A percentile compares a stretch with the other conserved stretches of the same genome.
phyloP scores from a whole-genome alignment of 2,113 vertebrate genomes.

The Brienomyrus brachyistius region DNA sequence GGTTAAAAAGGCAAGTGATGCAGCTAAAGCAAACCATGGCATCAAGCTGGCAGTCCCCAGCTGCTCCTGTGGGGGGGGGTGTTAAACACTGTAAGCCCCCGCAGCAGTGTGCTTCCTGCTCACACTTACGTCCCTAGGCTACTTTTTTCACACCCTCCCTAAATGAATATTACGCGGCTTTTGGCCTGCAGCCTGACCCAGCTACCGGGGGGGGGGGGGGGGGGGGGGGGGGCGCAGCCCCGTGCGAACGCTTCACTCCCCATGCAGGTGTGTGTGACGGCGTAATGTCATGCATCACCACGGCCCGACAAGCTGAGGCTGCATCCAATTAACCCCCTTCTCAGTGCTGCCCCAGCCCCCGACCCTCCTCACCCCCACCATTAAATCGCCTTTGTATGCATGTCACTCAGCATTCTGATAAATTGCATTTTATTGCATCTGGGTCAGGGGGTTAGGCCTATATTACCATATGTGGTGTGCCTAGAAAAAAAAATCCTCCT shows the following conservation, averaged over 20 bases:
- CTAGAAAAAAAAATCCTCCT: neutral
- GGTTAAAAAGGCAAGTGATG: neutral
- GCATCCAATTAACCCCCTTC: conserved; percentile 1
- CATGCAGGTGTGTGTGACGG: neutral
- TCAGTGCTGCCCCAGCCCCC: neutral
- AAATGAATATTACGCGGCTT: neutral
- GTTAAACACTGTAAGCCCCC: neutral
- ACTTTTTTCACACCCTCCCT: neutral
- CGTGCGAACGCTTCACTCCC: neutral
- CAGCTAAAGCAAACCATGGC: neutral
- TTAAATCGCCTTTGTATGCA: neutral
- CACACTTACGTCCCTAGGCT: neutral
- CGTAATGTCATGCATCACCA: neutral
- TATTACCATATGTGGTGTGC: conserved; percentile 9
- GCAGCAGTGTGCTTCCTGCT: neutral
- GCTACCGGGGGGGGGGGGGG: neutral
- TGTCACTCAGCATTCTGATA: neutral
- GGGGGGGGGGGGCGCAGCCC: neutral
- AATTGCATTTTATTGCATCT: conserved; percentile 4
- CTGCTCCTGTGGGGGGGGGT: neutral
- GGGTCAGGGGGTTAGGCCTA: conserved; percentile 11
- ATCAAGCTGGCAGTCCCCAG: neutral
- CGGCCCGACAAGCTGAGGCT: neutral
- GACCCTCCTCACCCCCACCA: neutral
- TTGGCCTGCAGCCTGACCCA: neutral